Evolutionary conservation across 2,888 invertebrate genomes (phyloP), one percentile per base, ranked within the genome.

Genomic region (Brachynemurus nebulosus): DNA sequence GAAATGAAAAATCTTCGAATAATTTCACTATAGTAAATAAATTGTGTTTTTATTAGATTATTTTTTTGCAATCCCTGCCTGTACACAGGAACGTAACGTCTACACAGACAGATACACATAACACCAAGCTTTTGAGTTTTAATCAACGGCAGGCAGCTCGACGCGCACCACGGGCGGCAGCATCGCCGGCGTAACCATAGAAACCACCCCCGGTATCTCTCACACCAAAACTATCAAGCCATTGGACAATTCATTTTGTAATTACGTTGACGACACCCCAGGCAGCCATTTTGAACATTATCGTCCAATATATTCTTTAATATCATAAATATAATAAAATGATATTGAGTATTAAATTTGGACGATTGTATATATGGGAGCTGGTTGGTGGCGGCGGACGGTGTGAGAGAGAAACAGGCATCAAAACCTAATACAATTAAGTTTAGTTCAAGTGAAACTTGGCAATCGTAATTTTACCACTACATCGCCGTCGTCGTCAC

Each of bases 361-460:
- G 50, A 42, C 57, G 54, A 53, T 53, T 58, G 55, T 53, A 54
- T 53, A 51, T 53, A 40, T 39, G 42, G 43, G 39, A 33, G 48
- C 53, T 54, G 53, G 52, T 51, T 45, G 51, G 27, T 37, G 6
- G 44, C 23, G 37, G 27, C 34, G 37, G 40, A 33, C 21, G 20
- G 59, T 55, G 58, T 59, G 35, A 54, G 56, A 58, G 56, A 60
- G 59, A 62, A 61, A 59, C 61, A 59, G 56, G 59, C 60, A 63
- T 63, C 65, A 65, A 66, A 65, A 63, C 63, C 65, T 66, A 66
- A 66, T 66, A 66, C 65, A 66, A 66, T 66, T 66, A 66, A 64
- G 64, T 30, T 61, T 54, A 61, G 64, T 65, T 64, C 65, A 66
- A 66, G 66, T 66, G 66, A 66, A 66, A 66, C 65, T 64, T 60